Evolutionary conservation across 2,888 invertebrate genomes (phyloP), one percentile per base, ranked within the genome.

Genomic region (Spodoptera exigua): DNA sequence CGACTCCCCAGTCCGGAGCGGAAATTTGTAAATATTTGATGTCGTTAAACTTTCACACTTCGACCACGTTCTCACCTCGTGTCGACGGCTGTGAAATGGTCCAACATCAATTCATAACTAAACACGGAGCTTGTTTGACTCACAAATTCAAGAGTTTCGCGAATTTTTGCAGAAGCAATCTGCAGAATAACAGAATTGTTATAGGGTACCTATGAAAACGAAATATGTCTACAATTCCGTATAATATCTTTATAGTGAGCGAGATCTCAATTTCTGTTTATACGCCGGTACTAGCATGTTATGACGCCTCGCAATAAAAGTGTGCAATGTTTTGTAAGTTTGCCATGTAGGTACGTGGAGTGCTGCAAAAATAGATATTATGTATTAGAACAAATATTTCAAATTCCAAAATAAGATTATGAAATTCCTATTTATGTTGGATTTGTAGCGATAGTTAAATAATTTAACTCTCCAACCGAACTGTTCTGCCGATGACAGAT

Each of bases 21-120:
- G 70, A 78, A 79, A 81, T 81, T 81, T 79, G 76, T 85, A 83
- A 87, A 86, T 86, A 85, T 86, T 88, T 84, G 74, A 86, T 83
- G 77, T 77, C 77, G 82, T 85, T 83, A 84, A 84, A 84, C 77
- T 85, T 81, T 81, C 74, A 81, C 81, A 81, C 79, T 78, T 82
- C 77, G 72, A 79, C 79, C 80, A 70, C 77, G 76, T 71, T 78
- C 72, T 63, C 71, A 70, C 65, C 75, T 78, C 60, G 73, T 66
- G 71, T 78, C 70, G 74, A 76, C 76, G 65, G 79, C 77, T 70
- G 64, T 64, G 63, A 66, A 78, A 78, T 74, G 66, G 69, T 67
- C 67, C 67, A 63, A 73, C 74, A 74, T 74, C 71, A 80, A 74
- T 78, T 76, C 75, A 74, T 76, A 74, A 72, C 71, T 62, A 57